Evolutionary conservation across 1,140 invertebrate genomes (phyloP).

Genomic region (Plectus sambesii): DNA sequence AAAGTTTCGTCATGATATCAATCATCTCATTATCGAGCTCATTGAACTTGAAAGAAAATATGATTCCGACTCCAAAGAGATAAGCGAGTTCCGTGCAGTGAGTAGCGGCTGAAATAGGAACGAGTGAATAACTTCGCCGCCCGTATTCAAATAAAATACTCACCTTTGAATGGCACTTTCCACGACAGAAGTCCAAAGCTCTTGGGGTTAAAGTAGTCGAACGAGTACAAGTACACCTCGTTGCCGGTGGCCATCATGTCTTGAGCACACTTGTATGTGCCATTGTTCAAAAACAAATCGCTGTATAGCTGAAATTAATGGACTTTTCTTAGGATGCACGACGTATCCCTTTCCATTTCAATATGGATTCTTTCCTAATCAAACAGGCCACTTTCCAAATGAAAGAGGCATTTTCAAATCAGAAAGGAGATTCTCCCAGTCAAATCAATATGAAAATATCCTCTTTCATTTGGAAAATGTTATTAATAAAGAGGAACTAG

Average conservation of each 20-base stretch:
- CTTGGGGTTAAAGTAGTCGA: constrained; percentile 26
- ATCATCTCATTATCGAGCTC: constrained; percentile 66
- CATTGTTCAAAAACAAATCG: constrained; percentile 30
- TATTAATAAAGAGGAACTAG: too few species aligned
- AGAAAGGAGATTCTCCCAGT: too few species aligned
- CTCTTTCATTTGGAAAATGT: too few species aligned
- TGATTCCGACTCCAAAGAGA: constrained; percentile 77
- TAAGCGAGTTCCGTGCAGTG: constrained; percentile 88
- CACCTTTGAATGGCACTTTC: constrained; percentile 27
- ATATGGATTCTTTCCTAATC: too few species aligned
- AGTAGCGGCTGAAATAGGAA: constrained; percentile 58
- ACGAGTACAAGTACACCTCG: constrained; percentile 26
- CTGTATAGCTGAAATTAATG: constrained; percentile 29
- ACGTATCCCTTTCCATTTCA: too few species aligned
- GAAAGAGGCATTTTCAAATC: too few species aligned
- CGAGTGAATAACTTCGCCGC: background rate
- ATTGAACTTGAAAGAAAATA: constrained; percentile 63
- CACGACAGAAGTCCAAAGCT: constrained; percentile 26
- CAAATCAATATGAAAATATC: too few species aligned
- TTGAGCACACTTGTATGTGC: constrained; percentile 24
- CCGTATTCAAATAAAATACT: too few species aligned
- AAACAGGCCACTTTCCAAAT: too few species aligned
- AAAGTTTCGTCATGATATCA: constrained; percentile 75
- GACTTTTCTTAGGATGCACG: too few species aligned
- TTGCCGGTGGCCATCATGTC: constrained; percentile 19